A percentile compares a stretch with the other conserved stretches of the same genome.
Evolutionary conservation across 2,797 vertebrate species (phyloP).

Genomic region (Sebastes flavidus): DNA sequence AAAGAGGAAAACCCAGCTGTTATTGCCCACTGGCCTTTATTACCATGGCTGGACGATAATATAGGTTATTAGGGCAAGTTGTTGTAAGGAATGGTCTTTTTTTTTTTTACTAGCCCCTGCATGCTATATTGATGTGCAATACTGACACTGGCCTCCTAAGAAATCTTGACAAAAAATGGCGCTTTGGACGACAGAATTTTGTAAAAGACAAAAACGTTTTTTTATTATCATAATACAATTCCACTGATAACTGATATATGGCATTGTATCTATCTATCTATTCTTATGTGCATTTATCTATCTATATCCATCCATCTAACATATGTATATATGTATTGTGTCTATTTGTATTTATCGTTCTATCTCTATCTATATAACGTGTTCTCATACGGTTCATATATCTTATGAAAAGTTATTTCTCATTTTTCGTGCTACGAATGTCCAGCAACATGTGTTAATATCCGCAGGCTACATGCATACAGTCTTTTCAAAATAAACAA

Average conservation of each 20-base stretch:
- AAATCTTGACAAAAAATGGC: background rate
- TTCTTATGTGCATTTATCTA: background rate
- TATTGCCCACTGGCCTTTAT: constrained; percentile 80
- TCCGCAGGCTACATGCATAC: fast-evolving
- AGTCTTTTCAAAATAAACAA: too few species aligned
- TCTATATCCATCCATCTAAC: background rate
- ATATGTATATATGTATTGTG: background rate
- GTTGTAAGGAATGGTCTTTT: constrained; percentile 65
- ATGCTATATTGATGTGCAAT: constrained; percentile 16
- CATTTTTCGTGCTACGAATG: too few species aligned
- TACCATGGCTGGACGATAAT: constrained; percentile 72
- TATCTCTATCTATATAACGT: background rate
- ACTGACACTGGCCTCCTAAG: background rate
- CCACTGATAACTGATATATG: background rate
- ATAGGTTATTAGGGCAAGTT: constrained; percentile 76
- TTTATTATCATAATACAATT: background rate
- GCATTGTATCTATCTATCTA: background rate
- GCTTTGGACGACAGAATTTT: background rate
- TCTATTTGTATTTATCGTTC: background rate
- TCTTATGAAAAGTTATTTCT: too few species aligned
- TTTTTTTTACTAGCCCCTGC: background rate
- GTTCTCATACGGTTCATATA: too few species aligned
- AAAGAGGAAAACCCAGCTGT: constrained; percentile 75
- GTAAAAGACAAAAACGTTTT: background rate
- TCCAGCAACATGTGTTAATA: too few species aligned